Percentiles rank a stretch among this genome's conserved stretches.
These are phyloP conservation scores for Babylonia areolata DNA, from an alignment of 1,140 invertebrate genomes.

Conservation along the genomic window DNA sequence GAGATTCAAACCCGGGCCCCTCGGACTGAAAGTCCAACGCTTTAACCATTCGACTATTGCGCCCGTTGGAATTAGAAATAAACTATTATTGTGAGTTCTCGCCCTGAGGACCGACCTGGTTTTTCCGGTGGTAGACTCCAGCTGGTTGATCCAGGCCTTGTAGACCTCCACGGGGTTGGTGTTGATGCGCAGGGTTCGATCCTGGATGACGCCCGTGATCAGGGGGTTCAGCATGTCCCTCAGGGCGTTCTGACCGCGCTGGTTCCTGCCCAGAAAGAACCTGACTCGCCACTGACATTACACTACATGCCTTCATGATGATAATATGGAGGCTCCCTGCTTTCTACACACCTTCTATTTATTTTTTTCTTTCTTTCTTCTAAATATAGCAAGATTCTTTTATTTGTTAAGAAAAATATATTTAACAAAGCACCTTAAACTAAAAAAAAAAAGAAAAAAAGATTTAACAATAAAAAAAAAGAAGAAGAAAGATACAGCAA, in stretches of 20 bases:
- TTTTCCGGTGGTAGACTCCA: conserved; percentile 85
- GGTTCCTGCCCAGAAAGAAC: conserved; percentile 77
- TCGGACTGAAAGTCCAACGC: too few species aligned
- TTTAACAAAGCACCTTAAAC: too few species aligned
- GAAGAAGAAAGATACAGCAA: too few species aligned
- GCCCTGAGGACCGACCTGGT: conserved; percentile 79
- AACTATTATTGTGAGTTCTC: too few species aligned
- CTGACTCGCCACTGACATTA: not conserved
- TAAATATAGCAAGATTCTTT: too few species aligned
- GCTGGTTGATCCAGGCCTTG: conserved; percentile 87
- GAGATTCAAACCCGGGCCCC: too few species aligned
- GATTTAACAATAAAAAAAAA: conserved; percentile 43
- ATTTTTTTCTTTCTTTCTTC: too few species aligned
- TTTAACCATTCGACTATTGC: too few species aligned
- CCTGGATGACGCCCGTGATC: conserved; percentile 82
- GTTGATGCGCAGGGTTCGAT: conserved; percentile 84
- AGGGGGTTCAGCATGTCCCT: conserved; percentile 85
- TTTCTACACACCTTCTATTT: too few species aligned
- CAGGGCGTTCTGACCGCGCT: conserved; percentile 82
- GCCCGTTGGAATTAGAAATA: too few species aligned
- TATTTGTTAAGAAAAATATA: too few species aligned
- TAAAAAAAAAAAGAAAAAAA: too few species aligned
- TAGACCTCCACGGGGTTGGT: conserved; percentile 89
- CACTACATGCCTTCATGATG: not conserved
- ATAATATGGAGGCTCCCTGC: not conserved